Conservation (phyloP, 1,140 invertebrate genomes). For the Musca domestica region DNA sequence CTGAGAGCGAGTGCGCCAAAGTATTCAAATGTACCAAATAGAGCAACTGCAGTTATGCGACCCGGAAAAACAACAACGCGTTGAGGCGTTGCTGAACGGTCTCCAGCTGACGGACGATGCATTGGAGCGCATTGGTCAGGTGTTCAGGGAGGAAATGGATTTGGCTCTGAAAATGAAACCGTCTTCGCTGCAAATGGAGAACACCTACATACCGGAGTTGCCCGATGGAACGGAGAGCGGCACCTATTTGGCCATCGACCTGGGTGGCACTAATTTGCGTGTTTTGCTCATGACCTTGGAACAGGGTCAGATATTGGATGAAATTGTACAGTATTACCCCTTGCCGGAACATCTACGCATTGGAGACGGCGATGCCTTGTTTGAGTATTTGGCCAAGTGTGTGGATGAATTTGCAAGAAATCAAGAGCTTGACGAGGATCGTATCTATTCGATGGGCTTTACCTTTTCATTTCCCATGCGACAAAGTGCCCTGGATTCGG, state of each 20-base stretch:
- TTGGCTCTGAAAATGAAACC: conserved; percentile 70
- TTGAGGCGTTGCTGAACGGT: not conserved
- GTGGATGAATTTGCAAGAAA: conserved; percentile 83
- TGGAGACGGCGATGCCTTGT: conserved; percentile 62
- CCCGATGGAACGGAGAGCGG: conserved; percentile 89
- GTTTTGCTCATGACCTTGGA: conserved; percentile 84
- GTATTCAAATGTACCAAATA: too few relatives aligned
- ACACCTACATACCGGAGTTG: conserved; percentile 89
- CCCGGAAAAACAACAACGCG: too few relatives aligned
- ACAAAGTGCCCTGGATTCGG: conserved; percentile 85
- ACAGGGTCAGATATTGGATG: conserved; percentile 60
- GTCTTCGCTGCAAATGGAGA: conserved; percentile 75
- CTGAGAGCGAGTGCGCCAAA: too few relatives aligned
- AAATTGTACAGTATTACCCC: conserved; percentile 55
- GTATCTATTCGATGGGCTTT: conserved; percentile 70
- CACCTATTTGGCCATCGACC: conserved; percentile 85
- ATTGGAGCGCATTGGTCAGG: conserved; percentile 43
- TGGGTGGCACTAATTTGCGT: conserved; percentile 98
- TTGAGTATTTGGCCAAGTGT: conserved; percentile 95
- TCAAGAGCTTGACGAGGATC: conserved; percentile 66
- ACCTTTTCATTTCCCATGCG: conserved; percentile 96
- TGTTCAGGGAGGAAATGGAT: conserved; percentile 66
- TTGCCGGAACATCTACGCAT: conserved; percentile 55
- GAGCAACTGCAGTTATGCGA: too few relatives aligned
- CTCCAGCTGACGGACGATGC: not conserved